Evolutionary conservation across 2,888 invertebrate species (phyloP), one percentile per base, ranked within the genome.

Genomic region (Bugula neritina): DNA sequence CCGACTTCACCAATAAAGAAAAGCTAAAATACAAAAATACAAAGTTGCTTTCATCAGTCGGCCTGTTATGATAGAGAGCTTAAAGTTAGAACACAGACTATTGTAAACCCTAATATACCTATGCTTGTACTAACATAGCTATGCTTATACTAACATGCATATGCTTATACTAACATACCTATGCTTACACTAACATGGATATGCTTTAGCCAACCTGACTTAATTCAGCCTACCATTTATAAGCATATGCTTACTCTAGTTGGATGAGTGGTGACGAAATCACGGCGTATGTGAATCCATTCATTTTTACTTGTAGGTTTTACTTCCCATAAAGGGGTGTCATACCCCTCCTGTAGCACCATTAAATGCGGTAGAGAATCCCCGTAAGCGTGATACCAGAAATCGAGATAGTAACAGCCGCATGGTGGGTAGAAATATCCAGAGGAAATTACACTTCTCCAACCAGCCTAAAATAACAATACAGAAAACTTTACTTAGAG

Each of bases 351-450:
- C 63, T 63, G 63, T 31, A 63, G 31, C 27, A 63, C 63, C 63
- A 63, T 27, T 27, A 63, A 5, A 10, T 27, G 21, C 29, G 10
- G 27, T 31, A 63, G 25, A 5, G 27, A 2, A 27, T 63, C 31
- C 27, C 63, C 63, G 31, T 63, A 63, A 31, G 63, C 63, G 31
- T 63, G 63, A 31, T 63, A 63, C 63, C 63, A 63, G 63, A 63
- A 63, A n/a, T 63, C 63, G 5, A 63, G 25, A n/a, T 31, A 29
- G 27, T 13, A 63, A 13, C 31, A 31, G 21, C 63, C 63, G 31
- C 63, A 63, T 25, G 27, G 1, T 29, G 63, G 63, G 31, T 17
- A 63, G 63, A 63, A 63, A 13, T 63, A 27, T 10, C n/a, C 25
- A 17, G 63, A 31, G 5, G 63, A 21, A 31, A 63, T 63, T 2